Base-by-base conservation (phyloP, 2,113 vertebrate species). In the Podarcis muralis region DNA sequence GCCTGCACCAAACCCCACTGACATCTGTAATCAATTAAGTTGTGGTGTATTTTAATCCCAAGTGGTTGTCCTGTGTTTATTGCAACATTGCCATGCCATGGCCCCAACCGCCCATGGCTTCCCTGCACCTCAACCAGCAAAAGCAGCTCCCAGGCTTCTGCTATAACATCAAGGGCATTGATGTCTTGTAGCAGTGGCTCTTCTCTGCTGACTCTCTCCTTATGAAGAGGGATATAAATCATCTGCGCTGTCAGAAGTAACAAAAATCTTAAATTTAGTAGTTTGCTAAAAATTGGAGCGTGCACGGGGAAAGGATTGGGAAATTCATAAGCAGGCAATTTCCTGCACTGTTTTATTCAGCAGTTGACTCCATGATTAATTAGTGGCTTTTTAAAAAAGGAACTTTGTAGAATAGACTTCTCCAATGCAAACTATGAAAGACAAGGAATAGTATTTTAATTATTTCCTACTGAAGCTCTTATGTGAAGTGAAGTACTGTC, bases 291-390 rank as follows among this genome's bases (percentile, higher is more conserved):
- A 75, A 84, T 43, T n/a, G 32, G 75, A 79, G 71, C 11, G 48
- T 65, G 16, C 85, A 6, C 74, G 1, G 69, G 78, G 82, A 4
- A 4, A 74, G 22, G 32, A 85, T 66, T 35, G 59, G 86, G 25
- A 72, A n/a, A 78, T 23, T 88, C 66, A 84, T 71, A 87, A 71
- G 9, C 15, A 6, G 40, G n/a, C 83, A 84, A 78, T 8, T 11
- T 7, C 59, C 35, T 87, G 7, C 74, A 25, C 25, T 71, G 15
- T 35, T 1, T 74, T 85, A 59, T 87, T 69, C 81, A 77, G 6
- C 12, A 35, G 6, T 65, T 83, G 81, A 74, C 62, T 81, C 65
- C 43, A 85, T 66, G 83, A 4, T 91, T 88, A 72, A 90, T 66
- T 62, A 48, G 75, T 53, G 48, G 11, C 15, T 62, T 62, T 37